phyloP scores from a whole-genome alignment of 2,888 invertebrate species.

The Mermis nigrescens region DNA sequence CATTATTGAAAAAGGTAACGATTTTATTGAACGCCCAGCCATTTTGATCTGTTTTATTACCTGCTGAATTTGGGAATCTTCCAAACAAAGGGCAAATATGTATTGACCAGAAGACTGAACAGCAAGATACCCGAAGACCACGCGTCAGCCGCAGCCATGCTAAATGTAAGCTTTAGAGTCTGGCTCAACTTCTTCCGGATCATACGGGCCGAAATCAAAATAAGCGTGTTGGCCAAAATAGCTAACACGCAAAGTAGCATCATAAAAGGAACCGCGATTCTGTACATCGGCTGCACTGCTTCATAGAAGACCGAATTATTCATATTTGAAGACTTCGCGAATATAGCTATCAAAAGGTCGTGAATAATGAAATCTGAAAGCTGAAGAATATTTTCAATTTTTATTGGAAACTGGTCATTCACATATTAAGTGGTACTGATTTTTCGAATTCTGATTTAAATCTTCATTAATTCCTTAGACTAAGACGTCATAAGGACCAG shows the following conservation, averaged over 20 bases:
- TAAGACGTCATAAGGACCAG: too few relatives aligned
- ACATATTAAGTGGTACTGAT: too few relatives aligned
- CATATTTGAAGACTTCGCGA: too few relatives aligned
- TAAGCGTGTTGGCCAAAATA: constrained; percentile 40
- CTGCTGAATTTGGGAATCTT: neutral
- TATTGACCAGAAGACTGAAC: constrained; percentile 40
- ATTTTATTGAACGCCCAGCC: constrained; percentile 34
- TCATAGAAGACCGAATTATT: too few relatives aligned
- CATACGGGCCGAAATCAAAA: constrained; percentile 42
- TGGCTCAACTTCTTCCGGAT: constrained; percentile 40
- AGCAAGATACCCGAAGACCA: constrained; percentile 41
- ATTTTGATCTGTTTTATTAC: constrained; percentile 17
- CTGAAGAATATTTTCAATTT: too few relatives aligned
- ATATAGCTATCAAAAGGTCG: too few relatives aligned
- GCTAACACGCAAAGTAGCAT: constrained; percentile 41
- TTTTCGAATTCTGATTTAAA: too few relatives aligned
- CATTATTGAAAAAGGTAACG: too few relatives aligned
- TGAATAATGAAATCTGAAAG: too few relatives aligned
- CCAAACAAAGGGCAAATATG: constrained; percentile 37
- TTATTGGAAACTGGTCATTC: too few relatives aligned
- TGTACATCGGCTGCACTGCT: constrained; percentile 18
- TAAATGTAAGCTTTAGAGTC: constrained; percentile 41
- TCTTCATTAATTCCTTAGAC: too few relatives aligned
- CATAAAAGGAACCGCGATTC: constrained; percentile 29
- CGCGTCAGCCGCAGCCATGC: constrained; percentile 44